A percentile compares a stretch with the other conserved stretches of the same genome.
Evolutionary conservation across 53 echinoderm and acorn worm species (phyloP).

Genomic region (Stichopus horrens): DNA sequence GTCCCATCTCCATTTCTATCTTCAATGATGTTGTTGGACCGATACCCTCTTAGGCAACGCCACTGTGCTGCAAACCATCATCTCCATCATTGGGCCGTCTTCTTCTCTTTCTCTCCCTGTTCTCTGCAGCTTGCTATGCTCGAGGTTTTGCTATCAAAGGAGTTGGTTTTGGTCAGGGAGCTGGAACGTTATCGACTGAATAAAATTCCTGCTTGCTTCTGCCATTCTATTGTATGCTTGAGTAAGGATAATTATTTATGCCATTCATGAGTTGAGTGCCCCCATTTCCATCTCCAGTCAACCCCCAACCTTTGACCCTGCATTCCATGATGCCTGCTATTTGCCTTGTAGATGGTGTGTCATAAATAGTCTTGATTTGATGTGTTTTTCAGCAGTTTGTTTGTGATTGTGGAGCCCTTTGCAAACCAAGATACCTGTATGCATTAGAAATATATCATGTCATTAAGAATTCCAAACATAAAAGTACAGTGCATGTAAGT

Average conservation of each 20-base stretch:
- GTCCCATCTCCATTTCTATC: too few species aligned
- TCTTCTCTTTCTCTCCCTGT: constrained; percentile 40
- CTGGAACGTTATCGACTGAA: constrained; percentile 61
- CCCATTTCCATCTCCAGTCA: too few species aligned
- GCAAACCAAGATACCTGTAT: too few species aligned
- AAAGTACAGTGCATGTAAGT: too few species aligned
- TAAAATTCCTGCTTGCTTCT: constrained; percentile 41
- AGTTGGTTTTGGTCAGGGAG: constrained; percentile 70
- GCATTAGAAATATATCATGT: too few species aligned
- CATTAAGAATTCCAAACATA: too few species aligned
- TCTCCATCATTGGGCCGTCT: constrained; percentile 20
- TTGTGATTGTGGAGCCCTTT: too few species aligned
- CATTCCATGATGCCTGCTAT: not conserved
- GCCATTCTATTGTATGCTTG: constrained; percentile 28
- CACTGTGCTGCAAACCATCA: not conserved
- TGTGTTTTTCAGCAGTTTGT: too few species aligned
- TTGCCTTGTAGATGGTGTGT: not conserved
- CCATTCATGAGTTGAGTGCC: not conserved
- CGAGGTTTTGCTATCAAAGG: constrained; percentile 62
- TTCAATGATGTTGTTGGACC: not conserved
- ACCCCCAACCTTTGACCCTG: not conserved
- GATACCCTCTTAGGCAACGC: not conserved
- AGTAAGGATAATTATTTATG: constrained; percentile 30
- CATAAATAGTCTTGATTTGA: too few species aligned
- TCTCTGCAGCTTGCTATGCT: constrained; percentile 60